Base-by-base conservation (phyloP, 2,113 vertebrate genomes). In the Cranoglanis bouderius region DNA sequence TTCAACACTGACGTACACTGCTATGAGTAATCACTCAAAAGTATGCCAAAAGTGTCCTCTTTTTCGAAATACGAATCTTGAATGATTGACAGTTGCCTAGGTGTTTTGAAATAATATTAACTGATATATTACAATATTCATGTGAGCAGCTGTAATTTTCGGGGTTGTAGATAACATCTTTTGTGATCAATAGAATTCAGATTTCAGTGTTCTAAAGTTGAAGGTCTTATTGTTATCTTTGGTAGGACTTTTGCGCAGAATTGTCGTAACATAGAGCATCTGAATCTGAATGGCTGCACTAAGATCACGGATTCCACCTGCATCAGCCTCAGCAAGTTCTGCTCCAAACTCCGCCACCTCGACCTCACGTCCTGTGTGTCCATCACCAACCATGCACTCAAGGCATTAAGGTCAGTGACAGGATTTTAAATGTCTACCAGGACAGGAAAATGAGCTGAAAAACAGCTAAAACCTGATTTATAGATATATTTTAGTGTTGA, bases 221-320 rank as follows among this genome's bases (percentile, higher is more conserved):
- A 81, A 35, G 5, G 24, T 67, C 57, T 38, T 91, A 91, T 87
- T 7, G 65, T 92, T 92, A 80, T 92, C 46, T 81, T 94, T 88
- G n/a, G 38, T 92, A 99, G 98, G 94, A 98, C 97, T 7, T 99
- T 99, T 94, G 96, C 98, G 74, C 98, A 99, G 95, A 99, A 99
- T 95, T 99, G 98, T 93, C 96, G 97, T 84, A 99, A 99, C 94
- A 99, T 99, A 1, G 98, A 99, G 90, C 96, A 97, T 89, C 94
- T 99, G 93, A 98, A 98, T 93, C 95, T 99, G 87, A 99, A 99
- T 13, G 98, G 98, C 87, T 99, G 98, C 95, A 99, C 97, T 91
- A 99, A 98, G 96, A 98, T 99, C 94, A 98, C 97, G 24, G 98
- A 99, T 95, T 97, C 98, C 95, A 99, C 98, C 84, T 99, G 97